Evolutionary conservation across 2,113 vertebrate species (phyloP).

Genomic region (Sinocyclocheilus grahami): DNA sequence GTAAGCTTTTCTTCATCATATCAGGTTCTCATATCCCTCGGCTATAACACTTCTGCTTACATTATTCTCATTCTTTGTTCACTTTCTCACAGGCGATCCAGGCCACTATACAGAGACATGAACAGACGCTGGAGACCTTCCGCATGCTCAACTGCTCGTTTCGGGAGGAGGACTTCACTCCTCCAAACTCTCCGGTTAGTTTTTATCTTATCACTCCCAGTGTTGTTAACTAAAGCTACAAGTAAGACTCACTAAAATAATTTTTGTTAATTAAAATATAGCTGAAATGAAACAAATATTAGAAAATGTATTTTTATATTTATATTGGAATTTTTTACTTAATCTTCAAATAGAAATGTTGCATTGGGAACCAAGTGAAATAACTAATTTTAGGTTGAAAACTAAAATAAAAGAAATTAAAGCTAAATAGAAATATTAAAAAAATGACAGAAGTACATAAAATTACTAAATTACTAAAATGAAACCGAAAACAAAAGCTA

Average conservation of each 20-base stretch:
- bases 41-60: background rate
- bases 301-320: no score
- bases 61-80: background rate
- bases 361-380: background rate
- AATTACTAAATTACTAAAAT: background rate
- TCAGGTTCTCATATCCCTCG: background rate
- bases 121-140: conserved; percentile 85
- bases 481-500: background rate
- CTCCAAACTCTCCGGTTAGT: conserved; percentile 86
- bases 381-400: background rate
- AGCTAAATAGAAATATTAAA: background rate
- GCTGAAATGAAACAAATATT: background rate
- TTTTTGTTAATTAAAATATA: background rate
- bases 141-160: conserved; percentile 81
- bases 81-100: conserved; percentile 81
- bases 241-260: background rate
- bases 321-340: no score
- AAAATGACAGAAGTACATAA: background rate
- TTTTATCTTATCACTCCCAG: background rate
- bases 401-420: background rate
- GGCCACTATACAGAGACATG: conserved; percentile 85
- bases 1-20: conserved; percentile 64
- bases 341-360: background rate
- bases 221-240: background rate
- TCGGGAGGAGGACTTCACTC: conserved; percentile 84